Base-by-base conservation (phyloP, 2,888 invertebrate genomes). In the Agriopis aurantiaria region DNA sequence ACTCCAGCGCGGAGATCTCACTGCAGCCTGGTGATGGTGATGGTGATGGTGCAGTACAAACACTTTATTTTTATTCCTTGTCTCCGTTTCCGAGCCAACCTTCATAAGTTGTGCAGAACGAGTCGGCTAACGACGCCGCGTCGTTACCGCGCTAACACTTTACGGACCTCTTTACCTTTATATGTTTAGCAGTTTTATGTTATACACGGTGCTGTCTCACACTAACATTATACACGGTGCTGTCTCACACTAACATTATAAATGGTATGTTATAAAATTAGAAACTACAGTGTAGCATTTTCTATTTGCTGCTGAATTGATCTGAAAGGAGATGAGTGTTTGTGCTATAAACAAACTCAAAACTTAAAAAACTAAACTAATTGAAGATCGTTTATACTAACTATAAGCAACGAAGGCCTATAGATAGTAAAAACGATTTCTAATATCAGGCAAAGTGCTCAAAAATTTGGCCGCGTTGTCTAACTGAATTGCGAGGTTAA, bases 71-170 rank as follows among this genome's bases (percentile, higher is more conserved):
- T 52, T 11, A 61, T 62, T 53, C 7, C 0, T 56, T 57, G 10
- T 14, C 43, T 51, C 46, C 45, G 52, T 52, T 14, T 45, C 45
- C 58, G n/a, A 41, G 43, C 40, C 9, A 12, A 23, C 40, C 41
- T 55, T 7, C 45, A n/a, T 51, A 52, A 61, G 41, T 43, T 12
- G 52, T 8, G 17, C 52, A 43, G 46, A 57, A 56, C 64, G 66
- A 60, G 41, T n/a, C 41, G n/a, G 55, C 60, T 23, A 60, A 60
- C 66, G 60, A 60, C 41, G 56, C 56, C 0, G 9, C 14, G 56
- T 56, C 56, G 56, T 56, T 41, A 53, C 11, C 3, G 41, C 40
- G 66, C 7, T 41, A 58, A 33, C 59, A 46, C 48, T 41, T 55
- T 55, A 60, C 58, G 23, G 8, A 52, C 40, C 57, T 56, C 56